Evolutionary conservation across 2,113 vertebrate genomes (phyloP), one percentile per base, ranked within the genome.

Genomic region (Megaceryle torquata): DNA sequence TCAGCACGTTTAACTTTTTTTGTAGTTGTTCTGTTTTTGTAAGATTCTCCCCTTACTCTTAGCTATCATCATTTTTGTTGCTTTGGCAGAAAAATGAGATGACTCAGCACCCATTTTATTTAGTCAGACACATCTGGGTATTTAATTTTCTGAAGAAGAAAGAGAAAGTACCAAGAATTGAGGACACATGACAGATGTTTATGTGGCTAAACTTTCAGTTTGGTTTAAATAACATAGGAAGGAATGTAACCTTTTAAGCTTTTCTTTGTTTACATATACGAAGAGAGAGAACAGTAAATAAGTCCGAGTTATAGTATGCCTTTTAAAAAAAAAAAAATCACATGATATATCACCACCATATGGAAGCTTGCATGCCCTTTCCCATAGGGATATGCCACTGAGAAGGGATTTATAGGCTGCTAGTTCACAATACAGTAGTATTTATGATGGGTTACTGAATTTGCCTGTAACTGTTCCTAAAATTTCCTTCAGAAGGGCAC

Each of bases 171-270:
- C 76, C 43, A 82, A 72, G 79, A 91, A 94, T 84, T 82, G 84
- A 86, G 50, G 67, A 54, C 70, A 91, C 83, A 95, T 96, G 95
- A 92, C 56, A 88, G 56, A 85, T 31, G 4, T 95, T 97, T 70
- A 82, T 61, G 31, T 46, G 59, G 69, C 81, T 95, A 86, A 94
- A 82, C 64, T 76, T 91, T 84, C 10, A 25, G 56, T 80, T 95
- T 91, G 77, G 86, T 70, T 95, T 93, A 83, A 93, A 88, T 84
- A 94, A 91, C 64, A 46, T 7, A 92, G 69, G 77, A 95, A 95
- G 57, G 94, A 96, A 97, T 95, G 86, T 87, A 95, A 96, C 93
- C 85, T 96, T 95, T 96, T 86, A 91, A 92, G 88, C 80, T 94
- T 77, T 81, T 78, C 82, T 83, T 94, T 93, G 92, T 87, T 96